These are phyloP conservation scores for Eupsilia transversa DNA, from an alignment of 2,888 invertebrate species.

Conservation along the genomic window DNA sequence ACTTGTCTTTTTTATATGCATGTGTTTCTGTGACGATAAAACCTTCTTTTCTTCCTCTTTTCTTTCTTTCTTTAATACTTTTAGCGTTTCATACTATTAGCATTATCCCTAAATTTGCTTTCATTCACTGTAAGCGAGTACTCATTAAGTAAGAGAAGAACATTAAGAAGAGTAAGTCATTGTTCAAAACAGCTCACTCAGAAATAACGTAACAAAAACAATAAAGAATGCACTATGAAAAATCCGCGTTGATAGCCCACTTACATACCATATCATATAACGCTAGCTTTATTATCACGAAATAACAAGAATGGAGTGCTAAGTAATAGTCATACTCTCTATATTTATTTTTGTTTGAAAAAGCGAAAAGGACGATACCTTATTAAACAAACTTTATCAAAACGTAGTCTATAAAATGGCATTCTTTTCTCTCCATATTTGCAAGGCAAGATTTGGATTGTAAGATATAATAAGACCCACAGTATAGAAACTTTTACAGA, in stretches of 20 bases:
- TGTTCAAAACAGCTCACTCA: neutral
- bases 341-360: neutral
- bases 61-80: neutral
- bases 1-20: too few species aligned
- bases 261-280: neutral
- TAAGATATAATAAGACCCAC: neutral
- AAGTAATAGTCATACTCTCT: neutral
- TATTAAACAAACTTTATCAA: neutral
- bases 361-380: neutral
- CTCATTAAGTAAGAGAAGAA: too few species aligned
- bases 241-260: neutral
- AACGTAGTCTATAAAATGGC: neutral
- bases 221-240: conserved; percentile 15
- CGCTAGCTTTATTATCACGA: neutral
- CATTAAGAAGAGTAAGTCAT: too few species aligned
- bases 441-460: neutral
- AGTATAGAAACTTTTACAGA: neutral
- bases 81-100: neutral
- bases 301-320: conserved; percentile 5
- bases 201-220: neutral
- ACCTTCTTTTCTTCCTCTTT: neutral
- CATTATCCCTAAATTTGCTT: neutral
- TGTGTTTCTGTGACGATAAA: neutral
- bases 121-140: too few species aligned
- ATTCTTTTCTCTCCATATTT: neutral